Base-by-base conservation (phyloP, 92 coral and sea anemone genomes). In the Galaxea fascicularis region DNA sequence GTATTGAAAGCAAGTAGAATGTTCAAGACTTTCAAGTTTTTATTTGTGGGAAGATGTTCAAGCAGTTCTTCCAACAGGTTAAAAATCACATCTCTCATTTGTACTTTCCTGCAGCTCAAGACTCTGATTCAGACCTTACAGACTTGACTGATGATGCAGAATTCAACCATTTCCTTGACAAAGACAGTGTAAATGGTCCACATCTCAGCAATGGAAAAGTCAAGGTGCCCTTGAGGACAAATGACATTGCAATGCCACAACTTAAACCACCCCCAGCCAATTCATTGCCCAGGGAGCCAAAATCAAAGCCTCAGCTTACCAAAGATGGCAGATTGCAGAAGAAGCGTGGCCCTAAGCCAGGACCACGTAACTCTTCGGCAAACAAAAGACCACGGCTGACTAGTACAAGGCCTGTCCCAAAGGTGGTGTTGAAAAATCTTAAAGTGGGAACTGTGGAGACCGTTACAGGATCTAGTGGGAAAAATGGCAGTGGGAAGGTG, bases 331-430 rank as follows among this genome's bases (percentile, higher is more conserved):
- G 93, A 44, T 62, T 86, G 67, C 93, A 79, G 65, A 91, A 89
- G 81, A 94, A 94, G 74, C 87, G 93, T 22, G 88, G 88, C 4
- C 88, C 93, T 47, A 93, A 92, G 53, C 89, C 94, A 14, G 90
- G 86, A 47, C 64, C 95, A 0, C 86, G 86, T 11, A 72, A 70
- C 35, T 91, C 90, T 56, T 86, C 98, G 3, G 77, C 92, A 46
- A 75, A 51, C 31, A 94, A 94, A 51, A 91, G 90, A 49, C 76
- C 93, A 21, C 56, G 92, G 24, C 84, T 89, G 20, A 92, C 80
- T n/a, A 86, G 80, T 28, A 80, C 92, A 66, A 80, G 90, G 45
- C 85, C 98, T 16, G 93, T 89, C n/a, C 78, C 95, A 49, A 94
- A 92, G 65, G 86, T 63, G 67, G 95, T 79, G 39, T 70, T 83